Evolutionary conservation across 2,113 vertebrate genomes (phyloP).

Genomic region (Vombatus ursinus): DNA sequence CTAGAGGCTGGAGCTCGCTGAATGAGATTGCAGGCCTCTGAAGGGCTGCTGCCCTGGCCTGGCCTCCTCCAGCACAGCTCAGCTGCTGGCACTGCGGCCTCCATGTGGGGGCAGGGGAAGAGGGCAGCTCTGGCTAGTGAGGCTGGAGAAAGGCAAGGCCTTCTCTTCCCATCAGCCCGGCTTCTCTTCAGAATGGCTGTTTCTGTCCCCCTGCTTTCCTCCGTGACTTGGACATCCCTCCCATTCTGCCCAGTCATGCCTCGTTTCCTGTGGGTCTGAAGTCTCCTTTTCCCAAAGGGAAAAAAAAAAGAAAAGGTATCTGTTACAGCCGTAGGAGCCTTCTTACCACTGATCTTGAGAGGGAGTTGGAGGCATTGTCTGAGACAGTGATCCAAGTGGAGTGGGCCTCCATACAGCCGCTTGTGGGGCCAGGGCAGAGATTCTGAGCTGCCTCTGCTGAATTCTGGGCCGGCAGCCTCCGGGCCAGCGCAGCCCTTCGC

Average conservation of each 20-base stretch:
- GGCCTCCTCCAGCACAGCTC: too few species aligned
- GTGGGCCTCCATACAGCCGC: too few species aligned
- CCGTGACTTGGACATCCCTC: background rate
- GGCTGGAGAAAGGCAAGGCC: background rate
- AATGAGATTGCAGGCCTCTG: background rate
- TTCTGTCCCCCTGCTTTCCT: background rate
- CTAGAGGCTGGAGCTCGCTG: background rate
- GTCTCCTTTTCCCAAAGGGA: slow-evolving; percentile 9
- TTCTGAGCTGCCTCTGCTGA: too few species aligned
- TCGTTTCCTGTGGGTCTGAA: background rate
- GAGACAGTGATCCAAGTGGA: background rate
- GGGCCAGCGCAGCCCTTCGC: too few species aligned
- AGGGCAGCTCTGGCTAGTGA: too few species aligned
- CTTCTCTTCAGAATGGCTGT: slow-evolving; percentile 12
- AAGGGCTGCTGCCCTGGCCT: too few species aligned
- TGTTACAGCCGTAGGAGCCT: background rate
- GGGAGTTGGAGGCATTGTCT: background rate
- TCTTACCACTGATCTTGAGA: background rate
- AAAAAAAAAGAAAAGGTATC: too few species aligned
- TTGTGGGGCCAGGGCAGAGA: too few species aligned
- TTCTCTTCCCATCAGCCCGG: too few species aligned
- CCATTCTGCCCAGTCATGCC: background rate
- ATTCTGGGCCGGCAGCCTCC: too few species aligned
- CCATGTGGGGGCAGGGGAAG: background rate
- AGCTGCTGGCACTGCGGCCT: background rate